phyloP scores from a whole-genome alignment of 2,888 invertebrate species.

The Drosophila hamatofila region DNA sequence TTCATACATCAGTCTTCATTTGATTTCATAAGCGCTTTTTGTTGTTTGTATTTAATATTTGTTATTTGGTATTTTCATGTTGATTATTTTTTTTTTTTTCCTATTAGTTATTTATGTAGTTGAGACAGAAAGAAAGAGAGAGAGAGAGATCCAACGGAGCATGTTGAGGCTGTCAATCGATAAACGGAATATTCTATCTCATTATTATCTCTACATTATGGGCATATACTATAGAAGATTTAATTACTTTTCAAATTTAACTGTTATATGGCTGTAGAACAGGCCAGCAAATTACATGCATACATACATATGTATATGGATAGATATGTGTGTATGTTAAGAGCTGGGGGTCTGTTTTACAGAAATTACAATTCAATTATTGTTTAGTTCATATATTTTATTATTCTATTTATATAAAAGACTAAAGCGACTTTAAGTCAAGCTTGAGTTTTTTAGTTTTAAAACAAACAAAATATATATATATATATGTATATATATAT shows the following conservation, averaged over 20 bases:
- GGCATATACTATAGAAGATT: not conserved
- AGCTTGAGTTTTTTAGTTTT: not conserved
- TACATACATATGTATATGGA: too few species aligned
- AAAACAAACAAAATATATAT: too few species aligned
- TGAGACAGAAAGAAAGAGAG: not conserved
- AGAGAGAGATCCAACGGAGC: slow-evolving; percentile 8
- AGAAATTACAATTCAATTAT: not conserved
- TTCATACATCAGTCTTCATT: slow-evolving; percentile 10
- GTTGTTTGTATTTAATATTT: not conserved
- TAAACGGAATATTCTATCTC: slow-evolving; percentile 8
- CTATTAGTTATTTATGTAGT: slow-evolving; percentile 10
- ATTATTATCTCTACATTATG: slow-evolving; percentile 12
- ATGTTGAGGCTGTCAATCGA: slow-evolving; percentile 33
- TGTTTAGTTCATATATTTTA: too few species aligned
- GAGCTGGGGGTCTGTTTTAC: not conserved
- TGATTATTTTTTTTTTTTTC: not conserved
- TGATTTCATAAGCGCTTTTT: slow-evolving; percentile 9
- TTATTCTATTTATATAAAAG: too few species aligned
- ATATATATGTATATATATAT: too few species aligned
- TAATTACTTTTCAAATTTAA: not conserved
- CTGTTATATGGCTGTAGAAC: slow-evolving; percentile 17
- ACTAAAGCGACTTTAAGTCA: too few species aligned
- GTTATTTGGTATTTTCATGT: slow-evolving; percentile 2
- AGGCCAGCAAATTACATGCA: not conserved
- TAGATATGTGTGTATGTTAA: not conserved